phyloP scores from a whole-genome alignment of 2,113 vertebrate genomes.

The Anguilla rostrata region DNA sequence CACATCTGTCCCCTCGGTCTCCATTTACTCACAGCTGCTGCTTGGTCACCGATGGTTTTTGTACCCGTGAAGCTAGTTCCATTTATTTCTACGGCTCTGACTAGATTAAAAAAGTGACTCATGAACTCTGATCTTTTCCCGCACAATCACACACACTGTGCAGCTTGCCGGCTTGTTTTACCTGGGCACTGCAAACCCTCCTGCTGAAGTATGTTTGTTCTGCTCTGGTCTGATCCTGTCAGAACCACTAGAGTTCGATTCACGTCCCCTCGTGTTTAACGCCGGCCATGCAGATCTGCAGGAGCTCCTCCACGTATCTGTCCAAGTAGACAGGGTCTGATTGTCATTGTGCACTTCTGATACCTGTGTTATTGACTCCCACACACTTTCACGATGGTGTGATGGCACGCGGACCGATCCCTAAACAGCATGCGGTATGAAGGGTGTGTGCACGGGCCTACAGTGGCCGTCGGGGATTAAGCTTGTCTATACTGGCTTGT shows the following conservation, averaged over 20 bases:
- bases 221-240: no score
- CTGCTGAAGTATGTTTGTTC: no score
- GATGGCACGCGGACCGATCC: neutral
- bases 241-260: no score
- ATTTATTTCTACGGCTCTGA: neutral
- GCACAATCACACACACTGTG: no score
- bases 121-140: neutral
- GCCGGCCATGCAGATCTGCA: no score
- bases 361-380: neutral
- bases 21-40: neutral
- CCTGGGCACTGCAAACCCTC: no score
- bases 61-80: neutral
- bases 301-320: neutral
- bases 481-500: neutral
- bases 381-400: neutral
- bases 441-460: neutral
- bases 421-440: neutral
- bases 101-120: neutral
- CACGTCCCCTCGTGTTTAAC: no score
- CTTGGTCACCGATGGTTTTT: neutral
- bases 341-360: neutral
- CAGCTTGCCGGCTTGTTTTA: no score
- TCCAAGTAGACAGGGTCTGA: neutral
- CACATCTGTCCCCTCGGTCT: neutral
- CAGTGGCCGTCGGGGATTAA: neutral